Base-by-base conservation (phyloP, 1,140 invertebrate species). In the Ruditapes philippinarum region DNA sequence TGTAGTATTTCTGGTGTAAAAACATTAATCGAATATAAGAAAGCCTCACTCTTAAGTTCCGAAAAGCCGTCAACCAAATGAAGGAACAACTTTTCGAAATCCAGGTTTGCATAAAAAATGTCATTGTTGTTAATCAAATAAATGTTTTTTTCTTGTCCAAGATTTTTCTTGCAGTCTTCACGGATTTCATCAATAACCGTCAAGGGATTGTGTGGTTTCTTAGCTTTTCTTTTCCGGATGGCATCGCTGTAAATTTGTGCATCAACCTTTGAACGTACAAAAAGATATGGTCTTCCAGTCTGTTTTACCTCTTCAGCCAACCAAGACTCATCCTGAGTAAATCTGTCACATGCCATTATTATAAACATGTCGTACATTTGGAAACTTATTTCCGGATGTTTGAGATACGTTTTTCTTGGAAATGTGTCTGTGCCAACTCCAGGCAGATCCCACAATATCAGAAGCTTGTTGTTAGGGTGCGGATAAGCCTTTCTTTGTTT, bases 391-490 rank as follows among this genome's bases (percentile, higher is more conserved):
- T 49, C 19, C 51, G 12, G 22, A 40, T 49, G 17, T 25, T 78
- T 2, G 17, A 45, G 28, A 49, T 78, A 78, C 14, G 17, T 45
- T n/a, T 49, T 49, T 31, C 14, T n/a, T 7, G 45, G 74, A 45
- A 78, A 78, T 19, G n/a, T 49, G 0, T 40, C 38, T n/a, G 74
- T 78, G n/a, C 74, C 42, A 2, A 78, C 74, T 0, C 74, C 74
- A 49, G 74, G 74, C 17, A 78, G 45, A 78, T 78, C 74, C 74
- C 74, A 78, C 22, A 78, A 49, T 31, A 78, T 49, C 38, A 78
- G 38, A 49, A 25, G 38, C 25, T 28, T 11, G 31, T 78, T 78
- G 19, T 14, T 25, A 0, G 74, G 74, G 31, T 78, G 74, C 51
- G 2, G 40, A 49, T 25, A 78, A 0, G 38, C 2, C 31, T 45